Conservation (phyloP, 2,797 vertebrate genomes). For the Tolypeutes matacus region DNA sequence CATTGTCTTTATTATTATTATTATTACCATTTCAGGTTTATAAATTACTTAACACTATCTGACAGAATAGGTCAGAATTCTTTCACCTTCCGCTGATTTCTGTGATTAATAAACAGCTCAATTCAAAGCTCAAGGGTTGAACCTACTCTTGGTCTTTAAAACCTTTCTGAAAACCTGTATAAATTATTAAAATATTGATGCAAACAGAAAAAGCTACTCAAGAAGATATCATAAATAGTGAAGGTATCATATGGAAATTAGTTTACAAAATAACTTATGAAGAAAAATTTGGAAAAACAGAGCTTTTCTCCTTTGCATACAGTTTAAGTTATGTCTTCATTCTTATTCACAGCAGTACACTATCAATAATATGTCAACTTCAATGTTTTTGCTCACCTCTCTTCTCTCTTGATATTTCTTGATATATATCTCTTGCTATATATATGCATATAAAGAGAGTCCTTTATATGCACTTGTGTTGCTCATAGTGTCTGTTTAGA, state of each 20-base stretch:
- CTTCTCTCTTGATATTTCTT: conserved; percentile 42
- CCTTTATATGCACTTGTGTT: conserved; percentile 45
- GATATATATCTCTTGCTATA: no score
- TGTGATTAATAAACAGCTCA: conserved; percentile 57
- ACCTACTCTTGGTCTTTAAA: conserved; percentile 30
- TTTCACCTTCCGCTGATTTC: conserved; percentile 52
- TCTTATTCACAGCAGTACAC: conserved; percentile 16
- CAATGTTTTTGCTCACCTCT: background rate
- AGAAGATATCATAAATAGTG: background rate
- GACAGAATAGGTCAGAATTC: conserved; percentile 30
- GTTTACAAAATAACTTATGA: conserved; percentile 35
- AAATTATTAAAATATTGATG: conserved; percentile 69
- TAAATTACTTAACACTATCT: conserved; percentile 53
- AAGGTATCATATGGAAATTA: background rate
- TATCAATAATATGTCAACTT: background rate
- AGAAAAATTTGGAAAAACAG: conserved; percentile 46
- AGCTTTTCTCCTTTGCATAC: background rate
- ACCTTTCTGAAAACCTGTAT: background rate
- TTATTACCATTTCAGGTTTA: background rate
- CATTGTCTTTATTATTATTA: background rate
- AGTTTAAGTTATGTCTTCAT: background rate
- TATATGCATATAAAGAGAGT: background rate
- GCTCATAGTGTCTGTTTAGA: conserved; percentile 64
- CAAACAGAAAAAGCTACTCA: background rate
- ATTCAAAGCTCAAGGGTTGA: conserved; percentile 31